phyloP scores from a whole-genome alignment of 1,140 invertebrate species.

The Cydia splendana region DNA sequence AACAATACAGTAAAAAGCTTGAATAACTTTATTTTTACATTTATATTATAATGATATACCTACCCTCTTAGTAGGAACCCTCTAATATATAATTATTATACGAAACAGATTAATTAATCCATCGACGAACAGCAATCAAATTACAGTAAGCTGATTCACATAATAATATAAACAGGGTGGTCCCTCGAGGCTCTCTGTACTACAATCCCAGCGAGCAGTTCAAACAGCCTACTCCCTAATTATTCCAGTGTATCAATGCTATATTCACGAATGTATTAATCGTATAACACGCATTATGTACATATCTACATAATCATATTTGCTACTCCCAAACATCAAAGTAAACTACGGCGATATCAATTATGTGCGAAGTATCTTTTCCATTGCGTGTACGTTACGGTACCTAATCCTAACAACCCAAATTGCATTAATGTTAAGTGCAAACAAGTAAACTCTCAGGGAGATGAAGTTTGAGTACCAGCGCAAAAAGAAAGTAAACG shows the following conservation, averaged over 20 bases:
- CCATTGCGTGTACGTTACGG: not conserved
- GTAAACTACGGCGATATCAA: not conserved
- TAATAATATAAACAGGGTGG: not conserved
- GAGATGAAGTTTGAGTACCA: constrained; percentile 6
- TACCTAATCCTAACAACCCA: not conserved
- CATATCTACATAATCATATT: not conserved
- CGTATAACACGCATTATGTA: not conserved
- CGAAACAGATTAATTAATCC: not conserved
- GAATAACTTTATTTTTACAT: too few relatives aligned
- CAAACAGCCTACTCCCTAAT: constrained; percentile 55
- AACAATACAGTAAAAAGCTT: too few relatives aligned
- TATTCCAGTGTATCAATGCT: constrained; percentile 53
- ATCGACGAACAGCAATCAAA: not conserved
- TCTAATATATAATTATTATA: not conserved
- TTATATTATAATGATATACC: too few relatives aligned
- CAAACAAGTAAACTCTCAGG: not conserved
- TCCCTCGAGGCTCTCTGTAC: constrained; percentile 39
- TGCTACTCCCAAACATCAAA: not conserved
- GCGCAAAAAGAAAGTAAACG: not conserved
- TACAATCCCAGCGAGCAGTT: constrained; percentile 52
- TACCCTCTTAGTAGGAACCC: not conserved
- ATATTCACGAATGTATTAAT: constrained; percentile 8
- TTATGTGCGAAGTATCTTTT: not conserved
- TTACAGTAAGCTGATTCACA: not conserved
- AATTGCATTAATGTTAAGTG: not conserved